A percentile compares a stretch with the other conserved stretches of the same genome.
Evolutionary conservation across 2,888 invertebrate genomes (phyloP).

Genomic region (Phortica magna): DNA sequence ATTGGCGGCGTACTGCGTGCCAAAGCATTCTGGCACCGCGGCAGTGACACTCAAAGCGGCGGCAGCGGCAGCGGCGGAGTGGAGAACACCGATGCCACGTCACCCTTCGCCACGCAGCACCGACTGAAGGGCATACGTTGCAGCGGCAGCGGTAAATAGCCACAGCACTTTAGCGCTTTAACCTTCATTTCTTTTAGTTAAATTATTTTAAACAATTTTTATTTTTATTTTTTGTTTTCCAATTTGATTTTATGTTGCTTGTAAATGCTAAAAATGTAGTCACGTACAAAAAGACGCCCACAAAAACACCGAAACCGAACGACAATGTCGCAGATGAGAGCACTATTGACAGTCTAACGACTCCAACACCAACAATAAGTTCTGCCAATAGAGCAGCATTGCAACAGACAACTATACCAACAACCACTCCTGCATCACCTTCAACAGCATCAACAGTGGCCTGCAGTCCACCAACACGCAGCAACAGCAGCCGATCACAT

Average conservation of each 20-base stretch:
- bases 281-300: constrained; percentile 88
- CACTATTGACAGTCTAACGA: constrained; percentile 25
- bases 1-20: constrained; percentile 59
- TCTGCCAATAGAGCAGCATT: constrained; percentile 24
- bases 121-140: constrained; percentile 76
- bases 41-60: constrained; percentile 46
- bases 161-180: constrained; percentile 17
- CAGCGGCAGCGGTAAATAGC: constrained; percentile 75
- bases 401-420: constrained; percentile 37
- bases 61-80: background rate
- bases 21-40: constrained; percentile 67
- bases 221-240: constrained; percentile 52
- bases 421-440: constrained; percentile 44
- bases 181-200: constrained; percentile 51
- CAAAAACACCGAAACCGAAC: constrained; percentile 49
- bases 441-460: constrained; percentile 35
- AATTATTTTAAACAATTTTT: constrained; percentile 43
- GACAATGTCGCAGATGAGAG: constrained; percentile 15
- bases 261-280: constrained; percentile 81
- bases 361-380: constrained; percentile 42
- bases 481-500: constrained; percentile 64
- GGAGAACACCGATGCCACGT: constrained; percentile 33
- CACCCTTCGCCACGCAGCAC: constrained; percentile 70
- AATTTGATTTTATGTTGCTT: constrained; percentile 43
- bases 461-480: constrained; percentile 40